These are phyloP conservation scores for Eilema depressum DNA, from an alignment of 2,888 invertebrate genomes.

Conservation along the genomic window DNA sequence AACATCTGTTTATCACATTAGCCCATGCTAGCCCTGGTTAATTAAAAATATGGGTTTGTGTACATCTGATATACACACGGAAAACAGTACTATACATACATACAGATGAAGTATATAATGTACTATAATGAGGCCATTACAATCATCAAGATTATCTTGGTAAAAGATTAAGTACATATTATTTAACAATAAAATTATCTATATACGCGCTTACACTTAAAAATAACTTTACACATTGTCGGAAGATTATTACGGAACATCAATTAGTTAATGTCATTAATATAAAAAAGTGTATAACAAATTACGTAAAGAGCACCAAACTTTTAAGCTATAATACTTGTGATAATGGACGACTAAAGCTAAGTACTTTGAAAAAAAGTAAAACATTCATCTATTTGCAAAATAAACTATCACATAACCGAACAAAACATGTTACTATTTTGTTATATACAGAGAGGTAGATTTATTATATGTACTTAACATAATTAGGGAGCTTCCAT, in stretches of 20 bases:
- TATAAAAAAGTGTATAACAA: conserved; percentile 40
- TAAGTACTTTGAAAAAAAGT: conserved; percentile 43
- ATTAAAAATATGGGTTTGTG: conserved; percentile 5
- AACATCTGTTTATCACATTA: background rate
- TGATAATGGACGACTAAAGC: conserved; percentile 37
- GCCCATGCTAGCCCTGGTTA: background rate
- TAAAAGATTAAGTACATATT: conserved; percentile 48
- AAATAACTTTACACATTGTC: conserved; percentile 33
- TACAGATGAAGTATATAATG: conserved; percentile 24
- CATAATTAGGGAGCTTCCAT: conserved; percentile 91
- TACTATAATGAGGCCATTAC: conserved; percentile 40
- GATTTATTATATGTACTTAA: conserved; percentile 56
- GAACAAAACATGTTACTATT: conserved; percentile 39
- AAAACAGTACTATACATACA: background rate
- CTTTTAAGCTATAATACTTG: conserved; percentile 41
- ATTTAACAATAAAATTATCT: conserved; percentile 32
- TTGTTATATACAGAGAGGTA: conserved; percentile 67
- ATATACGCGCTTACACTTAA: conserved; percentile 35
- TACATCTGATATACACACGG: conserved; percentile 31
- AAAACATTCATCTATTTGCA: conserved; percentile 43
- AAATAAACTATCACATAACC: conserved; percentile 47
- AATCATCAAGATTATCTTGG: conserved; percentile 44
- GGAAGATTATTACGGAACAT: conserved; percentile 39
- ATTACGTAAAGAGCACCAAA: conserved; percentile 54
- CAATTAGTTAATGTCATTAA: conserved; percentile 32